Evolutionary conservation across 2,113 vertebrate genomes (phyloP).

Genomic region (Plotosus lineatus): DNA sequence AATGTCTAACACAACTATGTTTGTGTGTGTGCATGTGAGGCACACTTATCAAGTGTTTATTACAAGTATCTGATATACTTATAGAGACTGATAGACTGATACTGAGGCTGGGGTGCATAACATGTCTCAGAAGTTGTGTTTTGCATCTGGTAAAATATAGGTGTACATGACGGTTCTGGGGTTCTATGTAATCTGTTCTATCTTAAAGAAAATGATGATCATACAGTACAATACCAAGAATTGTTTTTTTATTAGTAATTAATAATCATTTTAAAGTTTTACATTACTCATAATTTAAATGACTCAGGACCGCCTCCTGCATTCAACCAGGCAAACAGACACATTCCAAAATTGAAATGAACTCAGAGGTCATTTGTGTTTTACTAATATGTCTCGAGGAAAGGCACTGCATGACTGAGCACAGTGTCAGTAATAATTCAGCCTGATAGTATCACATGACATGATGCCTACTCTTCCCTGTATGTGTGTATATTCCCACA

Average conservation of each 20-base stretch:
- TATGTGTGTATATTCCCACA: neutral
- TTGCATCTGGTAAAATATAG: neutral
- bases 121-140: neutral
- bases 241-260: neutral
- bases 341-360: neutral
- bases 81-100: neutral
- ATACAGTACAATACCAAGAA: neutral
- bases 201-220: neutral
- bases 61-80: neutral
- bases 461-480: neutral
- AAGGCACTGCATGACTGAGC: neutral
- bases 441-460: neutral
- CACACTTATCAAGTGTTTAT: neutral
- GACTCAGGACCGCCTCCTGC: neutral
- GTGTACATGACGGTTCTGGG: neutral
- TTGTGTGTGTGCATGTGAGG: neutral
- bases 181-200: too few relatives aligned
- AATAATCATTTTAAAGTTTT: neutral
- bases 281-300: neutral
- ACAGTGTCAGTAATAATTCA: neutral
- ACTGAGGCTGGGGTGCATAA: neutral
- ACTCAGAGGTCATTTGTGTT: neutral
- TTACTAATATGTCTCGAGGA: neutral
- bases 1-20: neutral
- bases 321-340: neutral